Conservation (phyloP, 1,140 invertebrate species). For the Eurosta solidaginis region DNA sequence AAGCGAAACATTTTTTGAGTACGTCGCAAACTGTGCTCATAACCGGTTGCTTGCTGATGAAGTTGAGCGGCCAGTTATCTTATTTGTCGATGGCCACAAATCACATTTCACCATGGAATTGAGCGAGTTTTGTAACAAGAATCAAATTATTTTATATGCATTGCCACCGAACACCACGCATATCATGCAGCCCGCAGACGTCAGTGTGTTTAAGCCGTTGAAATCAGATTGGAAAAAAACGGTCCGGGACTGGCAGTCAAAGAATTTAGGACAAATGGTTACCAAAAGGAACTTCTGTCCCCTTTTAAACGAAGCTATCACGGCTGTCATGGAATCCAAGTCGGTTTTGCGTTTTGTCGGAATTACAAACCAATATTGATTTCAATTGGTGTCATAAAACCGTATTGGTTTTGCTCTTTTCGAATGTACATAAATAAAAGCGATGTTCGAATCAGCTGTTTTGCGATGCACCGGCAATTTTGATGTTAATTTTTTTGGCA, state of each 20-base stretch:
- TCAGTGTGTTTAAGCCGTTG: too few species aligned
- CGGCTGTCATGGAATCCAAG: too few species aligned
- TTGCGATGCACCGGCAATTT: too few species aligned
- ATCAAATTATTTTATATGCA: conserved; percentile 25
- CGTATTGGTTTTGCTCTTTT: too few species aligned
- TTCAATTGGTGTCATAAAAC: too few species aligned
- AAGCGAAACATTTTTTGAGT: conserved; percentile 30
- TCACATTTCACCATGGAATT: conserved; percentile 4
- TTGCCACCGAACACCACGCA: too few species aligned
- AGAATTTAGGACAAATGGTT: not conserved
- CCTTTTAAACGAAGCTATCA: not conserved
- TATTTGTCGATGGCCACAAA: conserved; percentile 24
- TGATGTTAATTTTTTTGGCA: too few species aligned
- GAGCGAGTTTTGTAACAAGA: conserved; percentile 10
- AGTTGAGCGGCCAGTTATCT: not conserved
- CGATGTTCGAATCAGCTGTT: too few species aligned
- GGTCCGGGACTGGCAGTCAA: not conserved
- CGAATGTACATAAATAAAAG: too few species aligned
- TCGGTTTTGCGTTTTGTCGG: too few species aligned
- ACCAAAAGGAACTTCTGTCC: not conserved
- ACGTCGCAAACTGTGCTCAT: conserved; percentile 11
- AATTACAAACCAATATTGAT: too few species aligned
- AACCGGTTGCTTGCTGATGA: not conserved
- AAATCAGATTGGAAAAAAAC: conserved; percentile 17
- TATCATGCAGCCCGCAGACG: too few species aligned